Evolutionary conservation across 2,888 invertebrate genomes (phyloP).

Genomic region (Drosophila crucigera): DNA sequence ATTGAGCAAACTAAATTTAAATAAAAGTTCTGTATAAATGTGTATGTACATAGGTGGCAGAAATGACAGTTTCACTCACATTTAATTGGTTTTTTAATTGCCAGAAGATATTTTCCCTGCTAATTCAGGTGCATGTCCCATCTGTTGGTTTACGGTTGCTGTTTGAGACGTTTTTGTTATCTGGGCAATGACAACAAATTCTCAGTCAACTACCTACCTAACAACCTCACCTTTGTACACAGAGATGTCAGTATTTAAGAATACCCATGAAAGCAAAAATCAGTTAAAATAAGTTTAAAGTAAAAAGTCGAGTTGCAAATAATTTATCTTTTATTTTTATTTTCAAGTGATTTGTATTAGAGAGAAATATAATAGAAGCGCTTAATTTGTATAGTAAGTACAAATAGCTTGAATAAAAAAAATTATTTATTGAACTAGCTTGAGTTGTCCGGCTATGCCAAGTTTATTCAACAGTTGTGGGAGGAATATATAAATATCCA

Average conservation of each 20-base stretch:
- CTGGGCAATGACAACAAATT: conserved; percentile 43
- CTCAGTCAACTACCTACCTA: conserved; percentile 6
- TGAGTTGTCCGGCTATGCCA: not conserved
- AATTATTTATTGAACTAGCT: not conserved
- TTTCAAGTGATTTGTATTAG: too few species aligned
- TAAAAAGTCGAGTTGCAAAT: too few species aligned
- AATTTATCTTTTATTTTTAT: too few species aligned
- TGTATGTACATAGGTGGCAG: conserved; percentile 8
- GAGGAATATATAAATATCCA: not conserved
- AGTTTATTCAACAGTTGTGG: not conserved
- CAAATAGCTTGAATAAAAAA: not conserved
- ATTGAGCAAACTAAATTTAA: not conserved
- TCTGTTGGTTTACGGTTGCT: conserved; percentile 9
- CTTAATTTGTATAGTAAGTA: not conserved
- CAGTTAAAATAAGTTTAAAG: too few species aligned
- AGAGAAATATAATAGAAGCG: not conserved
- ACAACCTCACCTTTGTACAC: not conserved
- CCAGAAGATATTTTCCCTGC: conserved; percentile 29
- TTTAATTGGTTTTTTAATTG: conserved; percentile 52
- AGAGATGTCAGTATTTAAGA: too few species aligned
- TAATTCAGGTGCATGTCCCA: conserved; percentile 44
- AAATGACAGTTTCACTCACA: conserved; percentile 41
- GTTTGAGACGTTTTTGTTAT: conserved; percentile 48
- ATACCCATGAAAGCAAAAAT: too few species aligned
- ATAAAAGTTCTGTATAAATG: not conserved